Conservation (phyloP, 1,140 invertebrate genomes). For the Lepidotrigona ventralis region DNA sequence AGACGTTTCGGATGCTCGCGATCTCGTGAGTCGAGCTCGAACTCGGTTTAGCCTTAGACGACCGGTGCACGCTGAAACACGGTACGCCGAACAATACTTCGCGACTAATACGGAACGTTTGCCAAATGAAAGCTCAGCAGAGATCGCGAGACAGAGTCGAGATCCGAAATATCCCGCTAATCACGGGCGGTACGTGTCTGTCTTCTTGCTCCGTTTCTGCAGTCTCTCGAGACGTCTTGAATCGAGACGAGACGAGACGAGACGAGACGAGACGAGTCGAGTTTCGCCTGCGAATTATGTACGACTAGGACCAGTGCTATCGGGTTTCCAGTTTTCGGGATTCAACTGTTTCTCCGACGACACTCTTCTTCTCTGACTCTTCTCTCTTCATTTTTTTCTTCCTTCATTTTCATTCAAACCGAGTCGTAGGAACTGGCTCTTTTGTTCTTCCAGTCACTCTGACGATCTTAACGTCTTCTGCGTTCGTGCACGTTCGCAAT, state of each 20-base stretch:
- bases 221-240: neutral
- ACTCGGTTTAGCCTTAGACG: neutral
- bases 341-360: too few relatives aligned
- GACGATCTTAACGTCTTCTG: too few relatives aligned
- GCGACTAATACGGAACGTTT: slow-evolving; percentile 36
- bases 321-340: neutral
- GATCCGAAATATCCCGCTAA: slow-evolving; percentile 37
- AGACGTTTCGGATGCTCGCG: neutral
- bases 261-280: neutral
- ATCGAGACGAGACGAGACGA: neutral
- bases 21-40: neutral
- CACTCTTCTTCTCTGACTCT: neutral
- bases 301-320: too few relatives aligned
- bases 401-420: too few relatives aligned
- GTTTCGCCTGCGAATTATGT: neutral
- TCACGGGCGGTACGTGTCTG: neutral
- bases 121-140: slow-evolving; percentile 46
- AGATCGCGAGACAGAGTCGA: neutral
- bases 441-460: too few relatives aligned
- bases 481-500: too few relatives aligned
- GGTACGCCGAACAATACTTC: slow-evolving; percentile 43
- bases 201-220: neutral
- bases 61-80: too few relatives aligned
- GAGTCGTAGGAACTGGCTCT: too few relatives aligned
- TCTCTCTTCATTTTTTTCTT: neutral